Conservation (phyloP, 2,797 vertebrate genomes). For the Rhadinocentrus ornatus region DNA sequence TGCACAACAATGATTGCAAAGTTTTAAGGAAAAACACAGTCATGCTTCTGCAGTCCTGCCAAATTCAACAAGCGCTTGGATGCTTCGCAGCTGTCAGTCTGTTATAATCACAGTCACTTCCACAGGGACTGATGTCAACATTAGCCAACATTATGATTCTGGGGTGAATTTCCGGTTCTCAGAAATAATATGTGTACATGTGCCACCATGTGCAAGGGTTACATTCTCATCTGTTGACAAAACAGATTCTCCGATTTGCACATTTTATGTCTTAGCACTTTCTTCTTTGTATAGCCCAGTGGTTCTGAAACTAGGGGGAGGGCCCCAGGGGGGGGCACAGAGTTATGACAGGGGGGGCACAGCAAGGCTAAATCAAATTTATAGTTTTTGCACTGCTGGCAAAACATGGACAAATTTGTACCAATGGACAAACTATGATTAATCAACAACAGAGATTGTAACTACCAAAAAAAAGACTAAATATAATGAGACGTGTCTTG, state of each 20-base stretch:
- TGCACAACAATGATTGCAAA: constrained; percentile 50
- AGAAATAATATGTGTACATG: constrained; percentile 9
- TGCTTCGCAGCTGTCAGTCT: constrained; percentile 60
- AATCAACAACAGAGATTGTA: no score
- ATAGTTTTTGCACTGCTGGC: no score
- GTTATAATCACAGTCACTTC: constrained; percentile 46
- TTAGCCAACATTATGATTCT: constrained; percentile 25
- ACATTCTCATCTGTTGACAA: constrained; percentile 7
- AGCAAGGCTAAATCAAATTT: no score
- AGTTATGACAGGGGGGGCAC: no score
- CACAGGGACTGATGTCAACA: constrained; percentile 14
- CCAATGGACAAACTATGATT: no score
- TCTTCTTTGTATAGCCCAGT: constrained; percentile 17
- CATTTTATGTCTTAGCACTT: constrained; percentile 7
- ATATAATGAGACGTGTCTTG: no score
- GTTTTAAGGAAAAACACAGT: constrained; percentile 39
- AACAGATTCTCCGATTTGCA: constrained; percentile 5
- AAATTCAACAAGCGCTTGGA: constrained; percentile 48
- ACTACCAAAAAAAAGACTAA: no score
- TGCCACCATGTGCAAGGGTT: constrained; percentile 17
- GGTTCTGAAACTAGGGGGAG: no score
- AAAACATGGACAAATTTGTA: no score
- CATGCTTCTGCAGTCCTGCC: constrained; percentile 32
- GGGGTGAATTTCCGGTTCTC: constrained; percentile 30
- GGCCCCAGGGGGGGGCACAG: no score